Evolutionary conservation across 2,797 vertebrate genomes (phyloP).

Genomic region (Margarornis squamiger): DNA sequence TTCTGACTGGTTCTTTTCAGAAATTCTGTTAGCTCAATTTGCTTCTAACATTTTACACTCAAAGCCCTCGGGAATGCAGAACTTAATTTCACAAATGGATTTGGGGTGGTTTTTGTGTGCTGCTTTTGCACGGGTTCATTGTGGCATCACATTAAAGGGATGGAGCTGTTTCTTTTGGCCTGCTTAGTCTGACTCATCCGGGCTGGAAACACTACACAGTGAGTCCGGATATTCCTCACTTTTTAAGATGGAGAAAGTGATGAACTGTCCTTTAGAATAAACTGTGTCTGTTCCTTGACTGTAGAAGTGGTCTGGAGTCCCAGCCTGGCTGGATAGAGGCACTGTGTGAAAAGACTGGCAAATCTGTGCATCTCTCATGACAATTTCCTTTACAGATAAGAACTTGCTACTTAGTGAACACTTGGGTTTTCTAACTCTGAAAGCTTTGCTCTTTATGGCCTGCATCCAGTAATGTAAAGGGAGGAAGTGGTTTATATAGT

Average conservation of each 20-base stretch:
- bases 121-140: neutral
- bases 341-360: neutral
- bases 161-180: neutral
- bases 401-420: neutral
- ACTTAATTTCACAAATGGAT: neutral
- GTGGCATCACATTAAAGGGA: neutral
- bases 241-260: neutral
- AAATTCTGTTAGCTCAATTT: slow-evolving; percentile 4
- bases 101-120: neutral
- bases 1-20: neutral
- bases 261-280: neutral
- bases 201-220: neutral
- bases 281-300: neutral
- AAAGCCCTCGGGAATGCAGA: neutral
- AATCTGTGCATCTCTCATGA: fast-evolving
- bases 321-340: neutral
- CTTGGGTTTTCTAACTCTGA: neutral
- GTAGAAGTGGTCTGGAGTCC: neutral
- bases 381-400: neutral
- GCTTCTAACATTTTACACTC: neutral
- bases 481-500: neutral
- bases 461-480: neutral
- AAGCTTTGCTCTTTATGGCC: neutral
- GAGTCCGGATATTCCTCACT: neutral
- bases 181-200: neutral